phyloP scores from a whole-genome alignment of 2,113 vertebrate species.

The Leucosticte australis region DNA sequence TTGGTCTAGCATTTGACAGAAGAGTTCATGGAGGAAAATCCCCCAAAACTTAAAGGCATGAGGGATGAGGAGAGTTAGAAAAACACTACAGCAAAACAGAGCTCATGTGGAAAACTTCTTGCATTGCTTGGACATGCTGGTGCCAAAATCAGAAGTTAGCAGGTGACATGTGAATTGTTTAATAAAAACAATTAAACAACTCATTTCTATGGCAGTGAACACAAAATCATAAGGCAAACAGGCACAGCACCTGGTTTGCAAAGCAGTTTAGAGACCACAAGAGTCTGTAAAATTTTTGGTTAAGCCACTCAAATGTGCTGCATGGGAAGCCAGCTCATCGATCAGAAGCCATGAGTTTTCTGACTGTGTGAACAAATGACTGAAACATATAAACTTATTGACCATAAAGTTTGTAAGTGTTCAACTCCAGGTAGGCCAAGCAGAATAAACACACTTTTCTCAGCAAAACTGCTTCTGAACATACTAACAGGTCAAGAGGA shows the following conservation, averaged over 20 bases:
- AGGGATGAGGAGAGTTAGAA: neutral
- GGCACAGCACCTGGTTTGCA: neutral
- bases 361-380: neutral
- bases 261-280: neutral
- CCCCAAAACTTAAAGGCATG: neutral
- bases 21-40: neutral
- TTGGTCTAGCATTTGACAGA: neutral
- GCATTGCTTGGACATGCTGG: neutral
- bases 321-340: neutral
- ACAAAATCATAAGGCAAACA: neutral
- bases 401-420: neutral
- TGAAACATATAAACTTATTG: neutral
- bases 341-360: neutral
- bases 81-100: neutral
- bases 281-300: neutral
- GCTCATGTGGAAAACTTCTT: neutral
- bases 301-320: neutral
- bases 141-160: neutral
- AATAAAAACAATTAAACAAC: neutral
- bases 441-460: neutral
- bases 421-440: neutral
- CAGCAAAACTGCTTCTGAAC: neutral
- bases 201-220: neutral
- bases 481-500: neutral
- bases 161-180: neutral